A percentile compares a stretch with the other conserved stretches of the same genome.
These are phyloP conservation scores for Poecilia gillii DNA, from an alignment of 2,797 vertebrate genomes.

Conservation along the genomic window DNA sequence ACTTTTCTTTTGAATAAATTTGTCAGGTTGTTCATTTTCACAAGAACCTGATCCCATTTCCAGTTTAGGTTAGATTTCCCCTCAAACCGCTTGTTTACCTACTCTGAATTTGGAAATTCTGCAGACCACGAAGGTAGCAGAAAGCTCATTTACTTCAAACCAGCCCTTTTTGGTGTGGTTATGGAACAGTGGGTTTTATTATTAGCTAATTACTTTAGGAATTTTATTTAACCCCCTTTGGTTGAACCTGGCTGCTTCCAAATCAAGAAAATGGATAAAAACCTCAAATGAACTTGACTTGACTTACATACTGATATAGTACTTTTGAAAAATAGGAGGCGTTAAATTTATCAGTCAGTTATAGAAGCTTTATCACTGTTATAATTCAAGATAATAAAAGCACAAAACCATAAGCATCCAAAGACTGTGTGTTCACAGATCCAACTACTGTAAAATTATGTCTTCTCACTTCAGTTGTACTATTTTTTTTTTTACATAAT, in stretches of 20 bases:
- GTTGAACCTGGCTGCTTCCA: not conserved
- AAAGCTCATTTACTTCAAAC: not conserved
- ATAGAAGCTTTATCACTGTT: not conserved
- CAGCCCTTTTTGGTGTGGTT: not conserved
- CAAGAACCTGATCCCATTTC: not conserved
- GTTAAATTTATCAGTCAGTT: not conserved
- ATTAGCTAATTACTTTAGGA: not conserved
- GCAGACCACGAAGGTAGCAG: not conserved
- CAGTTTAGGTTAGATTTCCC: not conserved
- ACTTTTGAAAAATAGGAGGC: not conserved
- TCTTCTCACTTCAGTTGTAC: not conserved
- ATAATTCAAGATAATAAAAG: not conserved
- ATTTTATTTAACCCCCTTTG: not conserved
- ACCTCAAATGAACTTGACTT: too few relatives aligned
- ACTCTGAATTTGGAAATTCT: not conserved
- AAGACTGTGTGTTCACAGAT: not conserved
- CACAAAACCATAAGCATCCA: not conserved
- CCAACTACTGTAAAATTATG: not conserved
- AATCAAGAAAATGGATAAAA: not conserved
- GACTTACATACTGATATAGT: not conserved
- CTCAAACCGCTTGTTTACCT: not conserved
- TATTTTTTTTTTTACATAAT: not conserved
- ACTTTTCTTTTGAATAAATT: not conserved
- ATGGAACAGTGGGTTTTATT: not conserved
- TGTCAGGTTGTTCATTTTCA: not conserved